A percentile compares a stretch with the other conserved stretches of the same genome.
These are phyloP conservation scores for Moxostoma hubbsi DNA, from an alignment of 2,797 vertebrate species.

Conservation along the genomic window DNA sequence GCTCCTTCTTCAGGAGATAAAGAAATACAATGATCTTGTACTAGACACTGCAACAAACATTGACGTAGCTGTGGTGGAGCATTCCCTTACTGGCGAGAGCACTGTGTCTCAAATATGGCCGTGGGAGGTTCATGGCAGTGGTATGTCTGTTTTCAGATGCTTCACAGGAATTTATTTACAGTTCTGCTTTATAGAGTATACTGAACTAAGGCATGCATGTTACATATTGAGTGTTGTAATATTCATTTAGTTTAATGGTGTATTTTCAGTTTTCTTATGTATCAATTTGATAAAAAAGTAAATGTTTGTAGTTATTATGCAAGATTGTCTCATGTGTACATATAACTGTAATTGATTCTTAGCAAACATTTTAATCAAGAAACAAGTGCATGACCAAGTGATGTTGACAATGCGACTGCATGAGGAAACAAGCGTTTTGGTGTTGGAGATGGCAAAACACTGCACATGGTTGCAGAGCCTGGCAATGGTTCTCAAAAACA, in stretches of 20 bases:
- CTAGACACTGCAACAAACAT: background rate
- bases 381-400: slow-evolving; percentile 13
- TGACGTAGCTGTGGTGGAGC: no score
- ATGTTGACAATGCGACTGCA: background rate
- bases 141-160: background rate
- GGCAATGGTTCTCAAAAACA: slow-evolving; percentile 1
- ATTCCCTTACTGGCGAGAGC: no score
- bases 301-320: slow-evolving; percentile 1
- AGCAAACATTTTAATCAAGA: background rate
- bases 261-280: background rate
- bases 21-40: slow-evolving; percentile 6
- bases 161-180: slow-evolving; percentile 16
- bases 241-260: background rate
- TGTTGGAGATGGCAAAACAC: slow-evolving; percentile 28
- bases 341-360: background rate
- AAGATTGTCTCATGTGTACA: background rate
- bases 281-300: slow-evolving; percentile 21
- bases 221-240: slow-evolving; percentile 19
- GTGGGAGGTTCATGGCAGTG: no score
- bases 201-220: slow-evolving; percentile 2
- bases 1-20: background rate
- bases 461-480: slow-evolving; percentile 8
- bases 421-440: slow-evolving; percentile 19
- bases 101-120: no score
- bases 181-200: background rate